These are phyloP conservation scores for Axinella damicornis DNA, from an alignment of 37 sponge, comb jelly and placozoan genomes.

Conservation along the genomic window DNA sequence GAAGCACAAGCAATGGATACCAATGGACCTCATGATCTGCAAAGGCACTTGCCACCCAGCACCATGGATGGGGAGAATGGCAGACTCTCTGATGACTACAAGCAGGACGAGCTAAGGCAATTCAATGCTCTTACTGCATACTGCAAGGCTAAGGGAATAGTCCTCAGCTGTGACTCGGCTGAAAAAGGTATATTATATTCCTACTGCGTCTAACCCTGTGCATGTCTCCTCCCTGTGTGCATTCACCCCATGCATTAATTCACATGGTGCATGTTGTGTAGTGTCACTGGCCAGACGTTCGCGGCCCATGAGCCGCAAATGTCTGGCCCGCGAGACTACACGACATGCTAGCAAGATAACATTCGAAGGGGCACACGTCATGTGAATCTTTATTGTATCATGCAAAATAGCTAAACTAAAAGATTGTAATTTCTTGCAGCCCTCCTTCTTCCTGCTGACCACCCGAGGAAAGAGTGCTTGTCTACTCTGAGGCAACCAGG, in stretches of 20 bases:
- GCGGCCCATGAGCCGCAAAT: too few species aligned
- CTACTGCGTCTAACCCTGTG: too few species aligned
- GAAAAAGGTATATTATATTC: slow-evolving; percentile 69
- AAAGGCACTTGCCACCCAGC: slow-evolving; percentile 2
- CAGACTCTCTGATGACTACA: neutral
- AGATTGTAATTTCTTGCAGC: slow-evolving; percentile 13
- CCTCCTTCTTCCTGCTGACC: slow-evolving; percentile 59
- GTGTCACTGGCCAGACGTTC: too few species aligned
- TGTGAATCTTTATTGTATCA: too few species aligned
- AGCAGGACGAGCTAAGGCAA: slow-evolving; percentile 36
- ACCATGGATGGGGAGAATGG: slow-evolving; percentile 28
- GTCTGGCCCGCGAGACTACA: too few species aligned
- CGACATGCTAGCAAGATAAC: too few species aligned
- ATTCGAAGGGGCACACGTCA: too few species aligned
- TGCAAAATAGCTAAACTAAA: too few species aligned
- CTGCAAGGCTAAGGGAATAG: slow-evolving; percentile 21
- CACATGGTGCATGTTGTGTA: too few species aligned
- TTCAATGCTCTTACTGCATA: slow-evolving; percentile 15
- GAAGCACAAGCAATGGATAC: neutral
- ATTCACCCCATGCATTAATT: too few species aligned
- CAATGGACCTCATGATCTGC: neutral
- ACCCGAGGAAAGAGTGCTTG: slow-evolving; percentile 18
- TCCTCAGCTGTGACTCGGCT: slow-evolving; percentile 15
- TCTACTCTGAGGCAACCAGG: slow-evolving; percentile 20
- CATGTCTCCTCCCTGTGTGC: too few species aligned